A percentile compares a stretch with the other conserved stretches of the same genome.
phyloP scores from a whole-genome alignment of 2,113 vertebrate species.

The Laticauda laticaudata region DNA sequence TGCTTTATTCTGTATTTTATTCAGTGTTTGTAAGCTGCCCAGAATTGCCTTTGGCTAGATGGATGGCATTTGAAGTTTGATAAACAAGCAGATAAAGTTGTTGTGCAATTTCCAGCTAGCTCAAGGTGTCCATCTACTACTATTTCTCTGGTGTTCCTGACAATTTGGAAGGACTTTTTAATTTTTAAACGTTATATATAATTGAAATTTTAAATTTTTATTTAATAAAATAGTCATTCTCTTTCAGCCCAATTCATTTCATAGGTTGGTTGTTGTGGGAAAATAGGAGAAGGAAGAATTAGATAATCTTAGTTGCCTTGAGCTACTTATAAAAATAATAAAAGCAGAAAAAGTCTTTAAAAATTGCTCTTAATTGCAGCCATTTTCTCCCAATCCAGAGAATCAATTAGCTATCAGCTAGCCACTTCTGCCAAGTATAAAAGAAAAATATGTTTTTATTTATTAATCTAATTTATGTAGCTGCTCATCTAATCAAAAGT shows the following conservation, averaged over 20 bases:
- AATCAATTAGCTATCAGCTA: not conserved
- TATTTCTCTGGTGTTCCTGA: not conserved
- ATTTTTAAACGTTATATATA: not conserved
- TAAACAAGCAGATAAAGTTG: not conserved
- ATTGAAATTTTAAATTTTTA: not conserved
- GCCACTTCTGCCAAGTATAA: not conserved
- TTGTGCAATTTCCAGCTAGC: not conserved
- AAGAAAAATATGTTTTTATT: not conserved
- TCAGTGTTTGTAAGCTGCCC: not conserved
- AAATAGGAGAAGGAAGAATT: not conserved
- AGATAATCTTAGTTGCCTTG: not conserved
- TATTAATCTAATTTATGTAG: not conserved
- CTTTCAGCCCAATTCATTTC: not conserved
- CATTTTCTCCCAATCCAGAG: not conserved
- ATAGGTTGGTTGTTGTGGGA: not conserved
- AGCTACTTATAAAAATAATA: not conserved
- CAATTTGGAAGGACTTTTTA: not conserved
- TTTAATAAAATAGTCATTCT: not conserved
- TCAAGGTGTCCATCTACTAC: not conserved
- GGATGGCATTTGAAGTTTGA: not conserved
- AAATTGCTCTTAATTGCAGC: not conserved
- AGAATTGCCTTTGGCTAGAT: not conserved
- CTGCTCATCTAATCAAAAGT: not conserved
- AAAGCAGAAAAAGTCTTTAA: not conserved
- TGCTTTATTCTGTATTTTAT: not conserved